A percentile compares a stretch with the other conserved stretches of the same genome.
Evolutionary conservation across 2,888 invertebrate genomes (phyloP).

Genomic region (Drosophila quasianomalipes): DNA sequence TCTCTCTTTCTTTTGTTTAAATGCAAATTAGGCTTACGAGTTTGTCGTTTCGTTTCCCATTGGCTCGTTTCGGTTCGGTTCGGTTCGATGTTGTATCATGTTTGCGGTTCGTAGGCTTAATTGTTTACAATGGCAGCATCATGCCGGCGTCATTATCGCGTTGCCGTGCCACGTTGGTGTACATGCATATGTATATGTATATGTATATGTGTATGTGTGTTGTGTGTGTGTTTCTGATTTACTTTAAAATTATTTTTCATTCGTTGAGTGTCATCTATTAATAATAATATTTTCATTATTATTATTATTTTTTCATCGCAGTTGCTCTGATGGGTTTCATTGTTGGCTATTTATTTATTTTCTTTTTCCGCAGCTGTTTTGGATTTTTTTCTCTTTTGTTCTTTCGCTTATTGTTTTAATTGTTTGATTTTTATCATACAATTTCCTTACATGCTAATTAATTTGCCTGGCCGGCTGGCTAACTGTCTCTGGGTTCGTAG

Average conservation of each 20-base stretch:
- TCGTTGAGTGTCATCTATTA: conserved; percentile 80
- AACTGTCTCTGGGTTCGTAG: conserved; percentile 16
- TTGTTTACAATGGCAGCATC: conserved; percentile 67
- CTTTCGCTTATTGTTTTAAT: conserved; percentile 35
- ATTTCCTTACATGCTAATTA: conserved; percentile 76
- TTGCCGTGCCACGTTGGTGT: conserved; percentile 9
- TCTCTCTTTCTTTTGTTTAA: neutral
- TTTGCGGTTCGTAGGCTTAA: conserved; percentile 62
- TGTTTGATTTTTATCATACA: conserved; percentile 74
- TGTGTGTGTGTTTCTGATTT: conserved; percentile 56
- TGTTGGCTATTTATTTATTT: conserved; percentile 55
- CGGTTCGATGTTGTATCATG: conserved; percentile 20
- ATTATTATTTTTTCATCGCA: conserved; percentile 60
- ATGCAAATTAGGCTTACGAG: neutral
- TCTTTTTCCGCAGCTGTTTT: conserved; percentile 1
- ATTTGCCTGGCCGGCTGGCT: conserved; percentile 55
- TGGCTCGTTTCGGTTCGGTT: conserved; percentile 23
- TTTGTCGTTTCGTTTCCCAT: neutral
- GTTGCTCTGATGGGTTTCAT: conserved; percentile 60
- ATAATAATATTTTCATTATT: conserved; percentile 69
- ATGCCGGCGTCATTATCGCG: conserved; percentile 62
- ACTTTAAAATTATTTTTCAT: conserved; percentile 72
- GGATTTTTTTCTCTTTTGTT: conserved; percentile 8
- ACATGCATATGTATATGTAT: neutral
- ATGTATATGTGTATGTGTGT: neutral